phyloP scores from a whole-genome alignment of 2,888 invertebrate genomes.

The Acanthosoma haemorrhoidale region DNA sequence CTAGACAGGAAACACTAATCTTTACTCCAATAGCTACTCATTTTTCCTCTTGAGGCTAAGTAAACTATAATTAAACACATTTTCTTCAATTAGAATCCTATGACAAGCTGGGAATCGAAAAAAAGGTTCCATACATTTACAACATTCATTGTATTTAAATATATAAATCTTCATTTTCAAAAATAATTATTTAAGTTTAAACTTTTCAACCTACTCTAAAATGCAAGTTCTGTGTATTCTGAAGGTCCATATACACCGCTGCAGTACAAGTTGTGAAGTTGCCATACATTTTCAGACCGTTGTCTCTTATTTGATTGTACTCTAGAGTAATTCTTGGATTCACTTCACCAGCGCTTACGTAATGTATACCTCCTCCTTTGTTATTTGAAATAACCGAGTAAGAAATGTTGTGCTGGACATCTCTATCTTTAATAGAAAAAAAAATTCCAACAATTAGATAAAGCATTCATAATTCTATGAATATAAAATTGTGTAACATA shows the following conservation, averaged over 20 bases:
- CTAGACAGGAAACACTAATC: no score
- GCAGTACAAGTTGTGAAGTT: constrained; percentile 87
- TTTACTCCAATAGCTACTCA: no score
- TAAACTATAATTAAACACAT: no score
- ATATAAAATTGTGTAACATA: no score
- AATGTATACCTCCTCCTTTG: constrained; percentile 79
- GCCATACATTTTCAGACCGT: constrained; percentile 85
- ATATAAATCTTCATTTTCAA: no score
- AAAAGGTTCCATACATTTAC: no score
- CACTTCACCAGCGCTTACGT: constrained; percentile 88
- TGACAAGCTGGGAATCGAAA: no score
- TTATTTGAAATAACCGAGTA: constrained; percentile 74
- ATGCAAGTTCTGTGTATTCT: constrained; percentile 84
- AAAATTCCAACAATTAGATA: no score
- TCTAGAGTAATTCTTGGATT: constrained; percentile 85
- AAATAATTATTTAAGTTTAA: no score
- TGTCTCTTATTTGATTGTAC: constrained; percentile 76
- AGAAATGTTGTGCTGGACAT: constrained; percentile 84
- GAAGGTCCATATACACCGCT: constrained; percentile 81
- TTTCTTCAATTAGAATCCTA: not conserved
- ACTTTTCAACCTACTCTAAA: constrained; percentile 74
- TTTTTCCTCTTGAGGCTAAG: no score
- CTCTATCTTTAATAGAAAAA: constrained; percentile 73
- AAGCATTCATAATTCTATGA: no score
- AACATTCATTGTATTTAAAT: no score